Percentiles rank a stretch among this genome's conserved stretches.
These are phyloP conservation scores for Typhlichthys subterraneus DNA, from an alignment of 2,797 vertebrate species.

Conservation along the genomic window DNA sequence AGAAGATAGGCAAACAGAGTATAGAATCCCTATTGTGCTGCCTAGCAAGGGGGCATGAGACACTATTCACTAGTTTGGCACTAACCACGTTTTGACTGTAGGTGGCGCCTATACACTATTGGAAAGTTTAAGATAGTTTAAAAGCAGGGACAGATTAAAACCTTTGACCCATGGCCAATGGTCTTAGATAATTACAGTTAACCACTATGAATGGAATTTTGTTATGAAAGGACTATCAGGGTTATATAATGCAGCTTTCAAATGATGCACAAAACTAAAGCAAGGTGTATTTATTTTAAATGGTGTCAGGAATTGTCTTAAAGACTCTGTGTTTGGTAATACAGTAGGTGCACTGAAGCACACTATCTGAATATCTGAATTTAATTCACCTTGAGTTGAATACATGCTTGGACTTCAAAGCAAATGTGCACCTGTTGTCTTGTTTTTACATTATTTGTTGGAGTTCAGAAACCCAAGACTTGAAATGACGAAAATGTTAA, in stretches of 20 bases:
- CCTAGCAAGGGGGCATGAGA: no score
- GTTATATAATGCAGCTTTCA: background rate
- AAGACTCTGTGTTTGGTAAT: slow-evolving; percentile 8
- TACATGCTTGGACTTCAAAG: slow-evolving; percentile 30
- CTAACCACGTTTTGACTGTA: no score
- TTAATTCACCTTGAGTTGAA: slow-evolving; percentile 14
- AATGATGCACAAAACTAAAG: background rate
- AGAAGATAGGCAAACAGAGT: no score
- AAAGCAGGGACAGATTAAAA: no score
- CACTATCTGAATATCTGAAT: background rate
- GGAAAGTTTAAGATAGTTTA: no score
- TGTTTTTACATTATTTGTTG: slow-evolving; percentile 75
- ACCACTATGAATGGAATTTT: no score
- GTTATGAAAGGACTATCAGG: no score
- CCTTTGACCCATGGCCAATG: no score
- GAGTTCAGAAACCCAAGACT: slow-evolving; percentile 72
- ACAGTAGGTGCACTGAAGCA: slow-evolving; percentile 10
- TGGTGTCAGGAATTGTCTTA: background rate
- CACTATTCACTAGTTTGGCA: no score
- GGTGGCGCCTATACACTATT: no score
- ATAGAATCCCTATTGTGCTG: no score
- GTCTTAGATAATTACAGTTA: no score
- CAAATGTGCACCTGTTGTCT: slow-evolving; percentile 78
- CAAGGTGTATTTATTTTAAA: background rate
- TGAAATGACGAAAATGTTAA: slow-evolving; percentile 74